Evolutionary conservation across 2,888 invertebrate species (phyloP).

Genomic region (Lycaena phlaeas): DNA sequence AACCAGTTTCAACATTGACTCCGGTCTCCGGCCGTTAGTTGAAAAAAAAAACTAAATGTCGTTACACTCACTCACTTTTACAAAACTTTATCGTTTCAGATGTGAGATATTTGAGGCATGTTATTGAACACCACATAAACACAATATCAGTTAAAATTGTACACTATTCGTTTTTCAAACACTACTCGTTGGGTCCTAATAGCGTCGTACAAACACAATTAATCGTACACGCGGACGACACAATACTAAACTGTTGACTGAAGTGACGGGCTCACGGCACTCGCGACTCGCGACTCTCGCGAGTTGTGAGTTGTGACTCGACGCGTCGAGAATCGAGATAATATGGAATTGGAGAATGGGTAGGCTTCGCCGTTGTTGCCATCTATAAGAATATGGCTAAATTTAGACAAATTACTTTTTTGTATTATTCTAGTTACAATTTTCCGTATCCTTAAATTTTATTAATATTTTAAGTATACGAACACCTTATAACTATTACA

Average conservation of each 20-base stretch:
- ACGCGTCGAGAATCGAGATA: too few species aligned
- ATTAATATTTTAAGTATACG: too few species aligned
- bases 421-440: too few species aligned
- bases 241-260: neutral
- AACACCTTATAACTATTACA: too few species aligned
- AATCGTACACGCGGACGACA: neutral
- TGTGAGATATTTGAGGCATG: neutral
- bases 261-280: neutral
- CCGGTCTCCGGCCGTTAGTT: too few species aligned
- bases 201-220: neutral
- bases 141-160: neutral
- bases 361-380: too few species aligned
- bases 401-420: too few species aligned
- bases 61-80: slow-evolving; percentile 65
- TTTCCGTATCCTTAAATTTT: too few species aligned
- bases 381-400: too few species aligned
- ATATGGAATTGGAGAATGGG: too few species aligned
- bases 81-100: slow-evolving; percentile 28
- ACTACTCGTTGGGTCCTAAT: neutral
- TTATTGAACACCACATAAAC: slow-evolving; percentile 4
- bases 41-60: slow-evolving; percentile 1
- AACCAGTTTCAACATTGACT: slow-evolving; percentile 60
- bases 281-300: too few species aligned
- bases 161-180: neutral
- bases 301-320: too few species aligned